Percentiles rank a stretch among this genome's conserved stretches.
Evolutionary conservation across 2,797 vertebrate genomes (phyloP).

Genomic region (Sus cebifrons): DNA sequence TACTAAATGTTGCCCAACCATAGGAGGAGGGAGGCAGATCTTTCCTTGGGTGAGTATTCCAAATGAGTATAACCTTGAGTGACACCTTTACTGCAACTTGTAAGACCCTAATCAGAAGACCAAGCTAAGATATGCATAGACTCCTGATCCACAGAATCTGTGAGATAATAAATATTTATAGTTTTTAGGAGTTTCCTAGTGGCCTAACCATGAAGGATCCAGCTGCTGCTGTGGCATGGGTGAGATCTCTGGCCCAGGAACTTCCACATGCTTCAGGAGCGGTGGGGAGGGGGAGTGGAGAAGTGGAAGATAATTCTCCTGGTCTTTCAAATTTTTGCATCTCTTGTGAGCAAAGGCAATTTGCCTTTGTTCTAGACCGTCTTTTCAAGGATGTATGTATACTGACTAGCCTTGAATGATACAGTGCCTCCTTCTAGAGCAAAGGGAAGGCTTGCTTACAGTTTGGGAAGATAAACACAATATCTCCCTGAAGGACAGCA

Average conservation of each 20-base stretch:
- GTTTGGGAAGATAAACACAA: background rate
- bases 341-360: background rate
- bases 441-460: background rate
- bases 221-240: too few species aligned
- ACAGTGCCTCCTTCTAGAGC: background rate
- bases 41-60: background rate
- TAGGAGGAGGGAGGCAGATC: background rate
- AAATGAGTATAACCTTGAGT: background rate
- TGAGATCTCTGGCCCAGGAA: background rate
- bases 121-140: background rate
- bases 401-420: background rate
- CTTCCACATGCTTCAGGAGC: background rate
- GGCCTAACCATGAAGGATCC: too few species aligned
- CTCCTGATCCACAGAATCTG: background rate
- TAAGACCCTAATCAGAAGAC: slow-evolving; percentile 1
- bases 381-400: background rate
- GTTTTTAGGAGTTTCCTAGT: background rate
- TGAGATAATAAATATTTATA: background rate
- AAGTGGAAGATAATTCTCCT: background rate
- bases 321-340: background rate
- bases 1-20: background rate
- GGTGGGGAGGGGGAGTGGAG: background rate
- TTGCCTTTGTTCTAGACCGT: background rate
- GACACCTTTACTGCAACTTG: background rate
- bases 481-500: background rate